Conservation (phyloP, 2,888 invertebrate genomes). For the Galerucella nymphaeae region DNA sequence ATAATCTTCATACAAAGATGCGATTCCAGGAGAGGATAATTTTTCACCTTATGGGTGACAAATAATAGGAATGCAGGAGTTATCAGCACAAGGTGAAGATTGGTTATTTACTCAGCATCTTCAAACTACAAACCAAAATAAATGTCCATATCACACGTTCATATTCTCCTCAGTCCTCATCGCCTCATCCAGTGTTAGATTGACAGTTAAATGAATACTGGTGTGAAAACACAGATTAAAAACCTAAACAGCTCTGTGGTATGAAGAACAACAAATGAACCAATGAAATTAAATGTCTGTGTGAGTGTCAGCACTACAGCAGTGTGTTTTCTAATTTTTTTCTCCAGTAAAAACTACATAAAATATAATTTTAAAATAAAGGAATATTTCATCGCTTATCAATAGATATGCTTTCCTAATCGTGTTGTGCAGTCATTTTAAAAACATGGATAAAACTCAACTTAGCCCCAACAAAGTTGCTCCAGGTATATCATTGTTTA, state of each 20-base stretch:
- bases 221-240: background rate
- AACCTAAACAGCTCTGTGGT: too few species aligned
- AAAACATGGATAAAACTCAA: slow-evolving; percentile 28
- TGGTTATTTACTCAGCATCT: too few species aligned
- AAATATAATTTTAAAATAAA: slow-evolving; percentile 8
- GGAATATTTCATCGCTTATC: background rate
- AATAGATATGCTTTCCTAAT: slow-evolving; percentile 24
- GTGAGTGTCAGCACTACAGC: background rate
- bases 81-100: too few species aligned
- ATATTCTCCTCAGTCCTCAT: too few species aligned
- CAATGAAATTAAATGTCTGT: too few species aligned
- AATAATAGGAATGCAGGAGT: too few species aligned
- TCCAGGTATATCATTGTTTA: slow-evolving; percentile 16
- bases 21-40: too few species aligned
- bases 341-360: background rate
- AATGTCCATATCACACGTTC: too few species aligned
- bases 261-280: too few species aligned
- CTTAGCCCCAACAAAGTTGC: slow-evolving; percentile 18
- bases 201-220: background rate
- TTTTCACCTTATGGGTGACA: too few species aligned
- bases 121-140: too few species aligned
- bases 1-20: too few species aligned
- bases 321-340: slow-evolving; percentile 9
- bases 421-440: background rate
- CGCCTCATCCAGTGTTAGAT: background rate